phyloP scores from a whole-genome alignment of 2,797 vertebrate species.

The Lutjanus campechanus region DNA sequence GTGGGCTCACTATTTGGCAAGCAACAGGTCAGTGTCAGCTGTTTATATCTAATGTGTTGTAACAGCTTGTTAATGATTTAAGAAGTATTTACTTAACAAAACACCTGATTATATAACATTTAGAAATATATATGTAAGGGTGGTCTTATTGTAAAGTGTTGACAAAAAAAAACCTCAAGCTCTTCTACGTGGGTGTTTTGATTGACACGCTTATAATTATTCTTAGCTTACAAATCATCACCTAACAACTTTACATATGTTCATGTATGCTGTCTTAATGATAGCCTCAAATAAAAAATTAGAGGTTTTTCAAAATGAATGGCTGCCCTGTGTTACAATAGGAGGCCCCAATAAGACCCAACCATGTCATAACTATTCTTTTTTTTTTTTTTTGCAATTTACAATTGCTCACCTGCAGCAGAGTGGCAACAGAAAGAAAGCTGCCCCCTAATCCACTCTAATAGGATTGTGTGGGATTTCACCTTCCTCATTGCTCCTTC shows the following conservation, averaged over 20 bases:
- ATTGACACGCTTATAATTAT: slow-evolving; percentile 63
- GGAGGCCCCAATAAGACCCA: slow-evolving; percentile 49
- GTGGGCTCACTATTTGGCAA: no score
- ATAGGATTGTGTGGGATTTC: slow-evolving; percentile 90
- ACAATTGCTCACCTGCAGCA: slow-evolving; percentile 85
- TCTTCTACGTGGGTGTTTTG: slow-evolving; percentile 47
- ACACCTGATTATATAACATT: no score
- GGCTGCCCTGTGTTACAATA: slow-evolving; percentile 58
- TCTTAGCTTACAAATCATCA: slow-evolving; percentile 48
- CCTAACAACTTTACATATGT: slow-evolving; percentile 29
- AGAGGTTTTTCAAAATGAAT: slow-evolving; percentile 46
- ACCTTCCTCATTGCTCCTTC: slow-evolving; percentile 83
- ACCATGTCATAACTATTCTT: slow-evolving; percentile 68
- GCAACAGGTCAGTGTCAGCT: no score
- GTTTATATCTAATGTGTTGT: no score
- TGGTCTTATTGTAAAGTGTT: no score
- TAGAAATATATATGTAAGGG: no score
- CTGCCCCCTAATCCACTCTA: slow-evolving; percentile 85
- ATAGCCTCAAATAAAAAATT: slow-evolving; percentile 46
- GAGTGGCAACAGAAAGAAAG: slow-evolving; percentile 79
- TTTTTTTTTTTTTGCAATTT: slow-evolving; percentile 60
- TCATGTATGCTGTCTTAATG: slow-evolving; percentile 51
- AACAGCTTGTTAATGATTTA: no score
- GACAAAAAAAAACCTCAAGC: neutral
- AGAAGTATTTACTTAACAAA: no score